Percentiles rank a stretch among this genome's conserved stretches.
phyloP scores from a whole-genome alignment of 2,888 invertebrate species.

The Drosophila crucigera region DNA sequence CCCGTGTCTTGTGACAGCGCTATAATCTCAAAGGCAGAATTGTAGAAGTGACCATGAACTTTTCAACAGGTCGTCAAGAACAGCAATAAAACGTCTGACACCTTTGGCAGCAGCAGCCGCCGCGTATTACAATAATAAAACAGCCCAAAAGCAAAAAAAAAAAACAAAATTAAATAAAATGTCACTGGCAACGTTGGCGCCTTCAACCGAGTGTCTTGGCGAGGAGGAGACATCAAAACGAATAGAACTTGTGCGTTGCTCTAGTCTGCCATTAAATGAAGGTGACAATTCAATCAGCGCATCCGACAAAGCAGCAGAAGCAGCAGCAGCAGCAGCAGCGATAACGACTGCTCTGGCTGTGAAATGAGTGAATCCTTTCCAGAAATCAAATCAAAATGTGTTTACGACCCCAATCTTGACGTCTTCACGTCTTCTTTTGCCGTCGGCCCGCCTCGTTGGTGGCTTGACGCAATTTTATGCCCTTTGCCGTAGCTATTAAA shows the following conservation, averaged over 20 bases:
- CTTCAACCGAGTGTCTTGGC: slow-evolving; percentile 27
- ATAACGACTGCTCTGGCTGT: slow-evolving; percentile 40
- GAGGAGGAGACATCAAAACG: slow-evolving; percentile 56
- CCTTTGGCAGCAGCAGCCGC: slow-evolving; percentile 51
- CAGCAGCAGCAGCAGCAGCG: slow-evolving; percentile 12
- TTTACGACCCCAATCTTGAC: slow-evolving; percentile 62
- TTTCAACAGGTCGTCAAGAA: slow-evolving; percentile 73
- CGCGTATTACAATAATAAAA: slow-evolving; percentile 43
- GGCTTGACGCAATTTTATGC: slow-evolving; percentile 68
- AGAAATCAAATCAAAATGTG: slow-evolving; percentile 79
- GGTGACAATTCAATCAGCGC: slow-evolving; percentile 81
- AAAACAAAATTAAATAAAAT: slow-evolving; percentile 11
- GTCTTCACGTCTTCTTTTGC: slow-evolving; percentile 15
- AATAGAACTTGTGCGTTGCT: slow-evolving; percentile 29
- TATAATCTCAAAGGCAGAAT: slow-evolving; percentile 43
- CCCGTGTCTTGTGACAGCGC: slow-evolving; percentile 1
- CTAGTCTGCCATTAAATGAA: slow-evolving; percentile 63
- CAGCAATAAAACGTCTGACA: slow-evolving; percentile 76
- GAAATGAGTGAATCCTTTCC: slow-evolving; percentile 68
- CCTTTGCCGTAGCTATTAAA: slow-evolving; percentile 72
- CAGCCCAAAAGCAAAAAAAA: slow-evolving; percentile 13
- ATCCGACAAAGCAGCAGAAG: slow-evolving; percentile 50
- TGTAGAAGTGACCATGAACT: slow-evolving; percentile 72
- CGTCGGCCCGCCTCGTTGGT: slow-evolving; percentile 57
- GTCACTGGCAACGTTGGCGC: slow-evolving; percentile 62